Evolutionary conservation across 1,140 invertebrate genomes (phyloP), one percentile per base, ranked within the genome.

Genomic region (Campoletis sonorensis): DNA sequence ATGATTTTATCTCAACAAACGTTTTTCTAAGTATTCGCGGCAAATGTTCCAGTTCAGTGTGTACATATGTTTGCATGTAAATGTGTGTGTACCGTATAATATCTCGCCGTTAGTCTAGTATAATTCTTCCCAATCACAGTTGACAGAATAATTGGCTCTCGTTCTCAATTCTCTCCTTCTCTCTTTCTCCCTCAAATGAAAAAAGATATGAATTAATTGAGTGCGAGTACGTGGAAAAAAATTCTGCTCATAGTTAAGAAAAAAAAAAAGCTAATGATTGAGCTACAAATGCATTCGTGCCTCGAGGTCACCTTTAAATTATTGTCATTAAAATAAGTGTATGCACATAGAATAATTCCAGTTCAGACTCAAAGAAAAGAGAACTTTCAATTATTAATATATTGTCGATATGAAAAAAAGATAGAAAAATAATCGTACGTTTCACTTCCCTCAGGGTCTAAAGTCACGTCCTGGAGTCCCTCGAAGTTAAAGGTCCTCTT

Each of bases 141-240:
- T 40, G 72, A 75, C 72, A 27, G 72, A 75, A 49, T 75, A 75
- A 75, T 58, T 75, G 72, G 72, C 45, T 75, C 72, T 75, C 49
- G 72, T 23, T 58, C 72, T 75, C 72, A 49, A 75, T 75, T 73
- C 40, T 75, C 40, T 45, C 8, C 10, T 10, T 37, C 37, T 45
- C 40, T 10, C 40, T 21, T 11, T 45, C 40, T 45, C 40, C 1
- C 40, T 45, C 40, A 45, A 58, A 49, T 10, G 13, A 15, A 49
- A 40, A 21, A 18, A 26, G 72, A 21, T 10, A 49, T 5, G 49
- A 79, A 58, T 58, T 70, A 70, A 79, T 71, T 67, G 78, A 49
- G 61, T 70, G 67, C 64, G 54, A 79, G 61, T 33, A 23, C 21
- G 54, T n/a, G 37, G 37, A 80, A 61, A 73, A 58, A 51, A n/a